Base-by-base conservation (phyloP, 2,888 invertebrate genomes). In the Gymnoscelis rufifasciata region DNA sequence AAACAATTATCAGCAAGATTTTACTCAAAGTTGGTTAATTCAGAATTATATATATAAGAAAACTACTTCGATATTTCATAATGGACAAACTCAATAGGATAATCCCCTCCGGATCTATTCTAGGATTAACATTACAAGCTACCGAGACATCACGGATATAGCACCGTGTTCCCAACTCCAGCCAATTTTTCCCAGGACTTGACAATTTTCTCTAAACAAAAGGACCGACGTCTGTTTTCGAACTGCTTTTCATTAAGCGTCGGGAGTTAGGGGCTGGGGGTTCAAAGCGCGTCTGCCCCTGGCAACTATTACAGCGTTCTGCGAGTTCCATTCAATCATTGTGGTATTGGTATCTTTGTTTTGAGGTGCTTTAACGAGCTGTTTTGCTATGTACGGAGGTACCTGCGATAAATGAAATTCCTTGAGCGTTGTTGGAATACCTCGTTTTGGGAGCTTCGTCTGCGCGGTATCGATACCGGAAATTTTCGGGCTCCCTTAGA, bases 231-330 rank as follows among this genome's bases (percentile, higher is more conserved):
- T 60, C 64, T 70, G 67, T 63, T 67, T 69, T 64, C 56, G 60
- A 67, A 63, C 63, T 50, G 57, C 62, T 70, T 63, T 73, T 73
- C 71, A 73, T 73, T 74, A 71, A 66, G 62, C 59, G 60, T 50
- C 37, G 52, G 36, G 53, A 63, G 60, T 64, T n/a, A n/a, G 54
- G 55, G 42, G 42, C n/a, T 19, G 42, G 47, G 56, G 58, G 64
- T 60, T 66, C 62, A 67, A 66, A 71, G 67, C 64, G 52, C 41
- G 56, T 51, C 60, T 64, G 59, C 46, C 56, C 57, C 56, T 66
- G 61, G 56, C 64, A 68, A 70, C 68, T 71, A 68, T 67, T 66
- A 62, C 67, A 61, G 51, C 54, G 55, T 62, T 51, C 44, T 60
- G 57, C 53, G 58, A 59, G 59, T 56, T 59, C 57, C 61, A 63